phyloP scores from a whole-genome alignment of 2,113 vertebrate species.

The Siniperca knerii region DNA sequence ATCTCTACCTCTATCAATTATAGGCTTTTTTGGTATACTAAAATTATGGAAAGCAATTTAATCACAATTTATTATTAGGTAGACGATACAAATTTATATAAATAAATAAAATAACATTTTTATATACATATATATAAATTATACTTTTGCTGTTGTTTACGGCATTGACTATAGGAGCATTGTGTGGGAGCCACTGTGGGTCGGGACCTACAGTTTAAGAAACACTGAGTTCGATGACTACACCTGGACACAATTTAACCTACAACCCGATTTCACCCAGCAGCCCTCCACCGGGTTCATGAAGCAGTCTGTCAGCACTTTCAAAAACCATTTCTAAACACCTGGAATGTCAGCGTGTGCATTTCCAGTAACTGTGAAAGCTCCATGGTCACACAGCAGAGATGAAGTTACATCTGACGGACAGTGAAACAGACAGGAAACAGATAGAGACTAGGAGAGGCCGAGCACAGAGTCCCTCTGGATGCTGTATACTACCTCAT shows the following conservation, averaged over 20 bases:
- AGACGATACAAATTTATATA: no score
- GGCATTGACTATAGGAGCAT: no score
- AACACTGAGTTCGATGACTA: no score
- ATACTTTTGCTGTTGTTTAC: no score
- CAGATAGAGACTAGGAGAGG: conserved; percentile 1
- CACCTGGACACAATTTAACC: not conserved
- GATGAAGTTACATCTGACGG: conserved; percentile 15
- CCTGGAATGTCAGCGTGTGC: not conserved
- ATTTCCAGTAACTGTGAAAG: conserved; percentile 20
- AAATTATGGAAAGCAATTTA: no score
- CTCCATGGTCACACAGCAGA: not conserved
- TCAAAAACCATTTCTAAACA: not conserved
- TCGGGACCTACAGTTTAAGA: no score
- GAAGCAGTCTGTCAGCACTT: conserved; percentile 21
- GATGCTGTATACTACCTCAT: not conserved
- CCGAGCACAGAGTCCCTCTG: not conserved
- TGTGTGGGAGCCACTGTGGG: not conserved
- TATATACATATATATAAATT: no score
- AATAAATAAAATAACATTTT: no score
- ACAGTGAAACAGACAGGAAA: not conserved
- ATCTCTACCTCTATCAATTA: no score
- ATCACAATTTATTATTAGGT: no score
- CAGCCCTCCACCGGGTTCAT: not conserved
- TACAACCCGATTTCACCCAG: not conserved
- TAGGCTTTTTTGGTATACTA: no score